These are phyloP conservation scores for Oncorhynchus nerka DNA, from an alignment of 2,113 vertebrate genomes.

Conservation along the genomic window DNA sequence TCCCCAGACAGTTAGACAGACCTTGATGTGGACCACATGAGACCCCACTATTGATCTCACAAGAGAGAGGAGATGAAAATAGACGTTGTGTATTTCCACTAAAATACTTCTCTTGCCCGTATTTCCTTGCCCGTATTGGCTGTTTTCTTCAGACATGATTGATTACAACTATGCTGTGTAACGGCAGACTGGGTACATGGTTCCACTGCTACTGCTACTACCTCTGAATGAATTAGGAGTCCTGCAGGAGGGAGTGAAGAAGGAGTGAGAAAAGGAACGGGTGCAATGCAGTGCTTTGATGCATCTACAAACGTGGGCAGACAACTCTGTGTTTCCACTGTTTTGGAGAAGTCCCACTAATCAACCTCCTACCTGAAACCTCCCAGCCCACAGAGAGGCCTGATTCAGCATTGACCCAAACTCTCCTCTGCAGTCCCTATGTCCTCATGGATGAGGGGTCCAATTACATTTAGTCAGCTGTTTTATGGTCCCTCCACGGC, in stretches of 20 bases:
- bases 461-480: too few species aligned
- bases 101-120: slow-evolving; percentile 15
- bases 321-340: too few species aligned
- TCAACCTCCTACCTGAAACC: too few species aligned
- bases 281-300: too few species aligned
- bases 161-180: slow-evolving; percentile 28
- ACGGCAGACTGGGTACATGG: slow-evolving; percentile 19
- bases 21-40: slow-evolving; percentile 3
- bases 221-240: background rate
- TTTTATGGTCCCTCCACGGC: too few species aligned
- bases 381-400: too few species aligned
- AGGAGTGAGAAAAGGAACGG: background rate
- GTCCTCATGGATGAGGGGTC: too few species aligned
- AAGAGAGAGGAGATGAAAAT: slow-evolving; percentile 20
- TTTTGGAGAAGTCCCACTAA: too few species aligned
- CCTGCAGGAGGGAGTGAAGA: background rate
- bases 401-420: too few species aligned
- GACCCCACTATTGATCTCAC: slow-evolving; percentile 13
- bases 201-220: slow-evolving; percentile 27
- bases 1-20: slow-evolving; percentile 29
- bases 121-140: slow-evolving; percentile 8
- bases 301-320: too few species aligned
- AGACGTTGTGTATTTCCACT: slow-evolving; percentile 20
- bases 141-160: slow-evolving; percentile 20
- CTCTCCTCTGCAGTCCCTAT: too few species aligned